Conservation (phyloP, 2,888 invertebrate species). For the Diplolepis rosae region DNA sequence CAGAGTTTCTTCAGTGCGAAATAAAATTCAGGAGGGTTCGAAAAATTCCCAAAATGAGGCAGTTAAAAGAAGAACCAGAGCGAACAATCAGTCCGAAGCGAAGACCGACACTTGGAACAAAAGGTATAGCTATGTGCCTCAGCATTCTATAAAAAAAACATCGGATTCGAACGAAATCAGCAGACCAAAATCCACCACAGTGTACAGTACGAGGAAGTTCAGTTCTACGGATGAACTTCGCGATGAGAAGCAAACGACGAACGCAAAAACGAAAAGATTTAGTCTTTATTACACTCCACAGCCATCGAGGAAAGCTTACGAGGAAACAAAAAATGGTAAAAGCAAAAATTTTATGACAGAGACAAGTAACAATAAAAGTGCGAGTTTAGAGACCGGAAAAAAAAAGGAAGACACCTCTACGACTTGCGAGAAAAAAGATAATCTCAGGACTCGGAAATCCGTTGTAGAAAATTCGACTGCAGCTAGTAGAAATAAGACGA, state of each 20-base stretch:
- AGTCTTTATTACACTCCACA: constrained; percentile 69
- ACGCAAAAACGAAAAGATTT: constrained; percentile 57
- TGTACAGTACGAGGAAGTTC: constrained; percentile 52
- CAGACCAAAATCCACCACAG: constrained; percentile 30
- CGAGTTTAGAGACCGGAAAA: background rate
- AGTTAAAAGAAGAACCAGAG: constrained; percentile 53
- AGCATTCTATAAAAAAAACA: constrained; percentile 47
- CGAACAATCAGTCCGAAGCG: constrained; percentile 35
- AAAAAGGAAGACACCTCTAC: constrained; percentile 37
- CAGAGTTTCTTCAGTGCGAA: background rate
- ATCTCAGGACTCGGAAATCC: constrained; percentile 52
- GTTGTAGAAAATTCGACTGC: constrained; percentile 54
- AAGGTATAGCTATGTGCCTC: constrained; percentile 57
- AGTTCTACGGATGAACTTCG: constrained; percentile 61
- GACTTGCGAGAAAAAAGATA: constrained; percentile 36
- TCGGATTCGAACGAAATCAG: constrained; percentile 38
- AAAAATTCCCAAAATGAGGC: constrained; percentile 51
- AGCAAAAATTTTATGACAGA: constrained; percentile 29
- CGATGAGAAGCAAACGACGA: constrained; percentile 56
- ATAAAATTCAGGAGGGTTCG: constrained; percentile 33
- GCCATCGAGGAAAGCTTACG: constrained; percentile 62
- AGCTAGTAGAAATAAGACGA: constrained; percentile 59
- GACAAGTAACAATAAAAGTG: constrained; percentile 23
- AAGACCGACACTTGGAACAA: constrained; percentile 46
- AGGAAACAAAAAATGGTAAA: constrained; percentile 53